Conservation (phyloP, 2,888 invertebrate species). For the Callyntrura guangdongensis region DNA sequence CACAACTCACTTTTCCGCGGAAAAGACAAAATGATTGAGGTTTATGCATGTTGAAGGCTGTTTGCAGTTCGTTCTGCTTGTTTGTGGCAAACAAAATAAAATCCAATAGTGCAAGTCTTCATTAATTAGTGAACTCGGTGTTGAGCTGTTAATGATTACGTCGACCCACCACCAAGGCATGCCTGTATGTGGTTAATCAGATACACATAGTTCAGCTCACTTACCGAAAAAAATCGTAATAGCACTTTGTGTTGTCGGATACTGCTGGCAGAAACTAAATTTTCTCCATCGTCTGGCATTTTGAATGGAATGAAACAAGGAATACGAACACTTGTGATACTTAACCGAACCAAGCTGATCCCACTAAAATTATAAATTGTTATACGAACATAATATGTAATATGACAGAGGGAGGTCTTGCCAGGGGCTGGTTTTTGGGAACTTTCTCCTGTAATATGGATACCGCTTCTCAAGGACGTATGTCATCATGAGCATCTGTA, state of each 20-base stretch:
- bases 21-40: background rate
- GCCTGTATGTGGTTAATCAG: conserved; percentile 53
- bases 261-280: conserved; percentile 14
- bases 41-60: background rate
- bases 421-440: background rate
- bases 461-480: conserved; percentile 1
- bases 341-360: background rate
- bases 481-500: background rate
- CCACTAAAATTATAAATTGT: background rate
- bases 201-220: background rate
- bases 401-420: background rate
- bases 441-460: background rate
- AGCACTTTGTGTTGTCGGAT: too few species aligned
- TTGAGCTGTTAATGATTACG: conserved; percentile 53
- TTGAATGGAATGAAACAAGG: background rate
- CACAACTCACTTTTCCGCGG: background rate
- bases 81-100: conserved; percentile 44
- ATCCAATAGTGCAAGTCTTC: conserved; percentile 48
- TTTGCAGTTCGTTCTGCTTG: conserved; percentile 21
- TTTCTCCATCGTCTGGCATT: conserved; percentile 13
- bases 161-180: background rate
- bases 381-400: background rate
- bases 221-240: too few species aligned
- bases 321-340: background rate
- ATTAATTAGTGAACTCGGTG: conserved; percentile 50